These are phyloP conservation scores for Fopius arisanus DNA, from an alignment of 1,140 invertebrate species.

Conservation along the genomic window DNA sequence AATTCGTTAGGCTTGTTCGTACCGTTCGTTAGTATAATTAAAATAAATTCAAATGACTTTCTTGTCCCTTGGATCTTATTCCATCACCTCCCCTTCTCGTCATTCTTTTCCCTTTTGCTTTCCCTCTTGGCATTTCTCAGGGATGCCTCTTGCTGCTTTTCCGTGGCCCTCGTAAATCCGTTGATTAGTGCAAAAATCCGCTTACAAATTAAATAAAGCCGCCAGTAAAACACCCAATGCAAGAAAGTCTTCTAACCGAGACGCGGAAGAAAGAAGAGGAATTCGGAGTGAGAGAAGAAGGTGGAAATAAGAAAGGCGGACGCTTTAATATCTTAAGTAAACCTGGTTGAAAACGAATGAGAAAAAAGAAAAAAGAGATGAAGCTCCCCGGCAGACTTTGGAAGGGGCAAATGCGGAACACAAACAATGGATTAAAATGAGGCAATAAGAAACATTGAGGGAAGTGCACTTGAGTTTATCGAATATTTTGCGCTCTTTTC, in stretches of 20 bases:
- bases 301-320: conserved; percentile 33
- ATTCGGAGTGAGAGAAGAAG: conserved; percentile 27
- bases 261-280: conserved; percentile 42
- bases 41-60: conserved; percentile 66
- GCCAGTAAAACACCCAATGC: conserved; percentile 43
- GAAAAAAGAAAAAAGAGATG: conserved; percentile 43
- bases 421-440: conserved; percentile 60
- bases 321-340: conserved; percentile 66
- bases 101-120: conserved; percentile 37
- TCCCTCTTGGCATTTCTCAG: conserved; percentile 27
- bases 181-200: conserved; percentile 66
- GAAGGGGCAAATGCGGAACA: conserved; percentile 42
- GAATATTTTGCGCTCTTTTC: neutral
- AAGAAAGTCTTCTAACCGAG: conserved; percentile 21
- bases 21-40: conserved; percentile 64
- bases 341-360: conserved; percentile 43
- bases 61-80: conserved; percentile 49
- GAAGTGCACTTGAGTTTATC: neutral
- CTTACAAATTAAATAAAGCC: conserved; percentile 65
- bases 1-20: conserved; percentile 57
- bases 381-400: conserved; percentile 9
- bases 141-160: conserved; percentile 29
- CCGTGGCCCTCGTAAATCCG: conserved; percentile 58
- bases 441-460: conserved; percentile 34
- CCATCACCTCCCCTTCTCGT: conserved; percentile 16